phyloP scores from a whole-genome alignment of 35 echinoderm and acorn worm species.

The Apostichopus japonicus region DNA sequence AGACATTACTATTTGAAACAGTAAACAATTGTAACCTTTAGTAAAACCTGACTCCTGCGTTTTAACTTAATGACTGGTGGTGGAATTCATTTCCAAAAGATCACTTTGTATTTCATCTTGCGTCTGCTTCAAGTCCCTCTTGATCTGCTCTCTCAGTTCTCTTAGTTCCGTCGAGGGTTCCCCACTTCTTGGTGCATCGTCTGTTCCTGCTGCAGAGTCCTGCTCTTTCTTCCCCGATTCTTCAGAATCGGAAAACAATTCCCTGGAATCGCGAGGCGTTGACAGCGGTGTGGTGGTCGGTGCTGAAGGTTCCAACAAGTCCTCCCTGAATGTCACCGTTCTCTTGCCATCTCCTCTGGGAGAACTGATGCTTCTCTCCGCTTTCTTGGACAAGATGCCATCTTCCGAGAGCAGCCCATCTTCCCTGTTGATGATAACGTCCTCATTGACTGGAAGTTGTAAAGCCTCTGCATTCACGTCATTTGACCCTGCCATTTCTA shows the following conservation, averaged over 20 bases:
- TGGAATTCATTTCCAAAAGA: constrained; percentile 23
- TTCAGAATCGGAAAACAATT: constrained; percentile 42
- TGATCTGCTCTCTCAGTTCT: constrained; percentile 67
- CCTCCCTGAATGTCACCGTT: constrained; percentile 74
- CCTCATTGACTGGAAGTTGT: constrained; percentile 8
- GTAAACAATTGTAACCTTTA: too few species aligned
- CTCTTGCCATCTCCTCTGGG: constrained; percentile 41
- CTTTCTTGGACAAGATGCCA: not conserved
- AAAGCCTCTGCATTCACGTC: not conserved
- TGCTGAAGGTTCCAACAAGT: constrained; percentile 53
- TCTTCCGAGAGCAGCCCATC: constrained; percentile 64
- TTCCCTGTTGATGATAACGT: constrained; percentile 74
- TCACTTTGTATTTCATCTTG: constrained; percentile 62
- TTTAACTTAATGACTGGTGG: not conserved
- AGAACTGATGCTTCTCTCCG: not conserved
- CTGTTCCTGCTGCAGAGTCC: not conserved
- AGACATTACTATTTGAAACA: too few species aligned
- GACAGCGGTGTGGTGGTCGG: constrained; percentile 62
- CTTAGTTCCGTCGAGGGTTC: not conserved
- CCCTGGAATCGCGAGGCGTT: constrained; percentile 59
- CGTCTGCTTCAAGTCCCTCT: constrained; percentile 66
- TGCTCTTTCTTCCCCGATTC: not conserved
- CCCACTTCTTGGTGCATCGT: not conserved
- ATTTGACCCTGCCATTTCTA: not conserved
- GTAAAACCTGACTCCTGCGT: too few species aligned